Evolutionary conservation across 1,140 invertebrate species (phyloP).

Genomic region (Neodiprion fabricii): DNA sequence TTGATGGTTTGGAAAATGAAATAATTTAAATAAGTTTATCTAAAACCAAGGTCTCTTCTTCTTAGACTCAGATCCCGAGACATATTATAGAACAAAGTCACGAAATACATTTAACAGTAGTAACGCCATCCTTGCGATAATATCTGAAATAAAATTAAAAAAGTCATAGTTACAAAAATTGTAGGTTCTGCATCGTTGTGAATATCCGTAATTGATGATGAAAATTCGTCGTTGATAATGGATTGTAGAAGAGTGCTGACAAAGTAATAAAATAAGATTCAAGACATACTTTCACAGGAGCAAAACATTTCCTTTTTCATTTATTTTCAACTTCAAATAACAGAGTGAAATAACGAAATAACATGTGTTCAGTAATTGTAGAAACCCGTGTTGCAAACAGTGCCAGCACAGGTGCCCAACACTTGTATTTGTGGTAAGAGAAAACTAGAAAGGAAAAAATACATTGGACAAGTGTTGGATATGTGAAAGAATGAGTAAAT

Average conservation of each 20-base stretch:
- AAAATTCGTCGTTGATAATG: not conserved
- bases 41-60: not conserved
- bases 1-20: conserved; percentile 11
- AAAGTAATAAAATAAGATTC: no score
- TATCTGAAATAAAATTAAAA: conserved; percentile 8
- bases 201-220: no score
- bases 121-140: not conserved
- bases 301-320: not conserved
- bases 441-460: no score
- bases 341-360: no score
- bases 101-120: not conserved
- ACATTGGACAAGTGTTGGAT: no score
- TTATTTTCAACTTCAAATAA: not conserved
- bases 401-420: no score
- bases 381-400: no score
- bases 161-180: not conserved
- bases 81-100: conserved; percentile 2
- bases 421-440: no score
- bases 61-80: not conserved
- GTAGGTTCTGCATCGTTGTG: not conserved
- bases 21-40: not conserved
- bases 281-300: no score
- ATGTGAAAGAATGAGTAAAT: no score
- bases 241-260: no score
- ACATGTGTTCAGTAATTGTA: no score